Conservation (phyloP, 2,888 invertebrate species). For the Amaurobius ferox region DNA sequence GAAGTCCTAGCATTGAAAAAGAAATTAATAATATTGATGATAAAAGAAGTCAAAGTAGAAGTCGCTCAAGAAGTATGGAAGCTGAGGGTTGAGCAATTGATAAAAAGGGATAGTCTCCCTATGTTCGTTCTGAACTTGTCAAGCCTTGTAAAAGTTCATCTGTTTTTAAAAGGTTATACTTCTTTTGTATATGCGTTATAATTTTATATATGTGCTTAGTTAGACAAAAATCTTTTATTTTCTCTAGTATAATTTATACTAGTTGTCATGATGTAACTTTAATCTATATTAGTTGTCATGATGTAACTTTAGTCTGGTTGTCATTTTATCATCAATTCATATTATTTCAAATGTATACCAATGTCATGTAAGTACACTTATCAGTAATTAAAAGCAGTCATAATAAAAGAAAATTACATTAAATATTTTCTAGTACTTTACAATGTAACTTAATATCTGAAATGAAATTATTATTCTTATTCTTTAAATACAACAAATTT, state of each 20-base stretch:
- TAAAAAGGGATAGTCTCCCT: not conserved
- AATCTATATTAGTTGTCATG: not conserved
- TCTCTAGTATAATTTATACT: too few relatives aligned
- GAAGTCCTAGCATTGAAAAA: constrained; percentile 32
- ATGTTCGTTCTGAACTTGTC: not conserved
- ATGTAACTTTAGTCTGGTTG: not conserved
- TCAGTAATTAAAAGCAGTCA: not conserved
- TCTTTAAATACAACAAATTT: not conserved
- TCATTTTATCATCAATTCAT: not conserved
- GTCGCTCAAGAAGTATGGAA: constrained; percentile 54
- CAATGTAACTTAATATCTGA: too few relatives aligned
- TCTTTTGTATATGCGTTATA: constrained; percentile 52
- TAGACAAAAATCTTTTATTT: not conserved
- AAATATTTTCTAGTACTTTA: not conserved
- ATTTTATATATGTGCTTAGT: constrained; percentile 22
- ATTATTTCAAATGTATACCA: not conserved
- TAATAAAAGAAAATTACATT: not conserved
- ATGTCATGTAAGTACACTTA: not conserved
- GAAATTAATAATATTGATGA: not conserved
- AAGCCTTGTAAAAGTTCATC: not conserved
- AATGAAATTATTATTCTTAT: too few relatives aligned
- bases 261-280: not conserved
- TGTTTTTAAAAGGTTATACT: constrained; percentile 67
- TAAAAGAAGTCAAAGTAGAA: constrained; percentile 9
- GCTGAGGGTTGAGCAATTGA: constrained; percentile 28